Evolutionary conservation across 1,140 invertebrate species (phyloP), one percentile per base, ranked within the genome.

Genomic region (Agrypnia vestita): DNA sequence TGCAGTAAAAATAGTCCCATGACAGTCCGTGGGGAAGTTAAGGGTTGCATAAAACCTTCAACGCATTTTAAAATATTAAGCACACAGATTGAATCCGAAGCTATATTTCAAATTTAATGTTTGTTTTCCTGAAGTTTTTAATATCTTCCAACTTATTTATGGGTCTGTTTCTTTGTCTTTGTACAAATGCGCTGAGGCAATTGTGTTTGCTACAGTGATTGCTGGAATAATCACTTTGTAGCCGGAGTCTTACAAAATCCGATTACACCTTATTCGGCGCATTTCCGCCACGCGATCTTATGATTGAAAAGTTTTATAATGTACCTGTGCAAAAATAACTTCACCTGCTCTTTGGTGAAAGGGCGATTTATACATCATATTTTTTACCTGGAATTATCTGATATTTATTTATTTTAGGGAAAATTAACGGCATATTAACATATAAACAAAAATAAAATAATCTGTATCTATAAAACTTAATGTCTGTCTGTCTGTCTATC

Each of bases 131-230:
- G 55, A 76, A 25, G 44, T 73, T 51, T 69, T 73, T 73, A 76
- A 62, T 59, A 76, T 76, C 59, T 76, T n/a, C 11, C 25, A 19
- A 76, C 44, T 53, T 61, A 76, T 76, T 59, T 76, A 61, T 61
- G 17, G 44, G n/a, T 10, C 13, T 61, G 10, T n/a, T 76, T 46
- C 59, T 76, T 76, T 61, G 59, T 62, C 55, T 43, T 59, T 17
- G 7, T 0, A 49, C 44, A 35, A 35, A 11, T 74, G 19, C 17
- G 25, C 11, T 53, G 55, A 8, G 25, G 46, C 10, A 21, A 61
- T 61, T 46, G 19, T 44, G 61, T 76, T 61, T 76, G 55, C 25
- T 59, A 74, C 49, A 61, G n/a, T 8, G 55, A 62, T 61, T 43
- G 55, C 73, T 11, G 46, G 44, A 59, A 56, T 59, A 44, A 74